Conservation (phyloP, 2,113 vertebrate genomes). For the Toxostoma redivivum region DNA sequence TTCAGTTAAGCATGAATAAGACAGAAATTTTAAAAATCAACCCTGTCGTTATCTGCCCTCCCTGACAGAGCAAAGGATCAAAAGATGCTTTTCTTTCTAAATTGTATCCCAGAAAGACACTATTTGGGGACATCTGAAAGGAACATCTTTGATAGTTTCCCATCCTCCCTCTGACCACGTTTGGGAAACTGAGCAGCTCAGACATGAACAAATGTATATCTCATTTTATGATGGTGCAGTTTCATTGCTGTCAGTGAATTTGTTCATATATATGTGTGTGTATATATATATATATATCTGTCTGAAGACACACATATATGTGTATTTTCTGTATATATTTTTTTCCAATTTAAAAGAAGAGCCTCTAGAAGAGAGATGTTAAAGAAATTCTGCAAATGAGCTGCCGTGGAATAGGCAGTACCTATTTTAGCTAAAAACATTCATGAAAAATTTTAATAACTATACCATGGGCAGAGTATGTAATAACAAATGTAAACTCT, state of each 20-base stretch:
- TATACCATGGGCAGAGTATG: background rate
- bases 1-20: background rate
- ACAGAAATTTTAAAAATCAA: background rate
- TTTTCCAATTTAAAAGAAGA: background rate
- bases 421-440: background rate
- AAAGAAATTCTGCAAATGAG: background rate
- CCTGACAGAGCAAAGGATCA: background rate
- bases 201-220: background rate
- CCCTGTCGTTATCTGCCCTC: background rate
- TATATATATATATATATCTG: background rate
- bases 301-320: rapidly evolving
- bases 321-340: background rate
- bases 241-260: background rate
- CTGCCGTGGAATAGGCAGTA: background rate
- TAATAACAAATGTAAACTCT: background rate
- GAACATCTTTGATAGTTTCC: background rate
- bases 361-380: background rate
- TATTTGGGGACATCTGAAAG: background rate
- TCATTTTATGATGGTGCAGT: background rate
- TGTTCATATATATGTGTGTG: rapidly evolving
- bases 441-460: background rate
- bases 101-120: background rate
- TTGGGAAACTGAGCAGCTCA: background rate
- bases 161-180: background rate
- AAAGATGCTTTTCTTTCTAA: background rate